Evolutionary conservation across 2,113 vertebrate genomes (phyloP).

Genomic region (Alouatta palliata): DNA sequence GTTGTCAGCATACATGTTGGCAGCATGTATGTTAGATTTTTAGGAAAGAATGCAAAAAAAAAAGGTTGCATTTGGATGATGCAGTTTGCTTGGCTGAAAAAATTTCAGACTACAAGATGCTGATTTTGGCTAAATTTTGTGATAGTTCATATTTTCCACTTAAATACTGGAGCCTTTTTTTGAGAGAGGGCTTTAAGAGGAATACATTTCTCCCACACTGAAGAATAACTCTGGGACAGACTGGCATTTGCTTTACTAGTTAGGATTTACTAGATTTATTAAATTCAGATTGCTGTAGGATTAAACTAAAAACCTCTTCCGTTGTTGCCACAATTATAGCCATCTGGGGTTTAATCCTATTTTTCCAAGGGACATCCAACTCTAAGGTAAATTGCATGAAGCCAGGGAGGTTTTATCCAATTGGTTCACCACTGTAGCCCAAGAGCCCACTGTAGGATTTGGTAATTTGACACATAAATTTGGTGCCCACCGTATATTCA

Average conservation of each 20-base stretch:
- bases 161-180: neutral
- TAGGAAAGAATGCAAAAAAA: neutral
- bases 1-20: slow-evolving; percentile 67
- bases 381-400: neutral
- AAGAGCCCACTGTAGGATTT: neutral
- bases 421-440: neutral
- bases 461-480: neutral
- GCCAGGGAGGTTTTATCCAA: neutral
- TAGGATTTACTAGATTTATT: neutral
- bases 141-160: neutral
- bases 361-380: neutral
- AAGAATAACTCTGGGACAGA: slow-evolving; percentile 28
- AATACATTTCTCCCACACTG: slow-evolving; percentile 32
- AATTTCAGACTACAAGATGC: slow-evolving; percentile 42
- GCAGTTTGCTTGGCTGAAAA: slow-evolving; percentile 73
- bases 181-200: neutral
- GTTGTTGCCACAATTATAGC: neutral
- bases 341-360: slow-evolving; percentile 2
- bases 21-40: slow-evolving; percentile 67
- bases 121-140: slow-evolving; percentile 71
- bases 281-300: slow-evolving; percentile 37
- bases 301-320: neutral
- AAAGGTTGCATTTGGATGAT: slow-evolving; percentile 62
- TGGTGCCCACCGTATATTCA: neutral
- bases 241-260: slow-evolving; percentile 49